Evolutionary conservation across 2,888 invertebrate genomes (phyloP).

Genomic region (Chirona hameri): DNA sequence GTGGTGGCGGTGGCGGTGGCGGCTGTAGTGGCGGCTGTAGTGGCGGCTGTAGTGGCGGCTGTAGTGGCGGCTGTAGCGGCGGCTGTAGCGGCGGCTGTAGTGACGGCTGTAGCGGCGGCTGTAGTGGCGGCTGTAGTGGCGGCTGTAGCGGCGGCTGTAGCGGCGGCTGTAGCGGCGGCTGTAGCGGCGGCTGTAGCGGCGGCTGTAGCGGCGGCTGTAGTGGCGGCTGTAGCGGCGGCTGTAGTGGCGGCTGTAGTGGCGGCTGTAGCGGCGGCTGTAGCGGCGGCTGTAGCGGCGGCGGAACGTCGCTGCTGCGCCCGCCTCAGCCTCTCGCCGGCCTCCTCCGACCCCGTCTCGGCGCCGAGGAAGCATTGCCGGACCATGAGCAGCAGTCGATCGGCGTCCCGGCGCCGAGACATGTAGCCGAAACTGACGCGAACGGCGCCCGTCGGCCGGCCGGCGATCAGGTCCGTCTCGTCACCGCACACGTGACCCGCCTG

Average conservation of each 20-base stretch:
- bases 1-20: constrained; percentile 12
- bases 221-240: constrained; percentile 28
- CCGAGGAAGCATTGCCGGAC: constrained; percentile 65
- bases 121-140: constrained; percentile 13
- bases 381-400: constrained; percentile 66
- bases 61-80: background rate
- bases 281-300: background rate
- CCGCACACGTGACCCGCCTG: constrained; percentile 86
- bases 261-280: background rate
- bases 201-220: background rate
- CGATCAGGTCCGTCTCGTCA: constrained; percentile 76
- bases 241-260: constrained; percentile 25
- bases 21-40: background rate
- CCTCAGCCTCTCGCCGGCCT: background rate
- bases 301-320: background rate
- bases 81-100: no score
- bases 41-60: constrained; percentile 5
- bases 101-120: constrained; percentile 26
- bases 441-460: constrained; percentile 87
- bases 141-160: background rate
- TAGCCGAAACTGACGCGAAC: constrained; percentile 89
- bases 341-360: constrained; percentile 36
- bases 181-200: constrained; percentile 28
- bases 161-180: background rate
- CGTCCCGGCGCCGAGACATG: constrained; percentile 72